These are phyloP conservation scores for Phalacrocorax carbo DNA, from an alignment of 2,113 vertebrate species.

Conservation along the genomic window DNA sequence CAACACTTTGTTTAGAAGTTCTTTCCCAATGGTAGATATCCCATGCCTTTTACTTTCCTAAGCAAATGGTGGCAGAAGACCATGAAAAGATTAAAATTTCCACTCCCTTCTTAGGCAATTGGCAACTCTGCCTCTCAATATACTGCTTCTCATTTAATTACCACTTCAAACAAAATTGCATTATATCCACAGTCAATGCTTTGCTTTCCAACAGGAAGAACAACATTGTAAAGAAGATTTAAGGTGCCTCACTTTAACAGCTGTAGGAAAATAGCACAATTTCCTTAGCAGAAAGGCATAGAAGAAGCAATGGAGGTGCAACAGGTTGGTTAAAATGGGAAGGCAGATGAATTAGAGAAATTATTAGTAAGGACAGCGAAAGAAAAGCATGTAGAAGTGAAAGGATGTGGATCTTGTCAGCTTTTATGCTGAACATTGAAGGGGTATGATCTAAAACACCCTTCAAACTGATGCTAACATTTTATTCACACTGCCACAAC, in stretches of 20 bases:
- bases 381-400: not conserved
- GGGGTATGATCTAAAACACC: not conserved
- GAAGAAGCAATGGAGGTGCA: not conserved
- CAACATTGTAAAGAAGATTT: not conserved
- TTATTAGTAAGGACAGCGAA: not conserved
- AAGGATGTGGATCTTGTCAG: not conserved
- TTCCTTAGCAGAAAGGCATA: not conserved
- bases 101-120: not conserved
- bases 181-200: not conserved
- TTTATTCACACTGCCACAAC: not conserved
- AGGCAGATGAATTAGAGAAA: not conserved
- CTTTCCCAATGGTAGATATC: not conserved
- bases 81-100: not conserved
- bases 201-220: not conserved
- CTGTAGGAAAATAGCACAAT: not conserved
- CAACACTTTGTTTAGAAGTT: not conserved
- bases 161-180: not conserved
- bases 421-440: not conserved
- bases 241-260: not conserved
- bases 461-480: not conserved
- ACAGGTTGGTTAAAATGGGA: not conserved
- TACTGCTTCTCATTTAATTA: conserved; percentile 26
- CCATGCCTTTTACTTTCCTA: not conserved
- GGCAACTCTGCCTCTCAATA: not conserved
- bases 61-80: not conserved